phyloP scores from a whole-genome alignment of 2,888 invertebrate genomes.

The Conchocele bisecta region DNA sequence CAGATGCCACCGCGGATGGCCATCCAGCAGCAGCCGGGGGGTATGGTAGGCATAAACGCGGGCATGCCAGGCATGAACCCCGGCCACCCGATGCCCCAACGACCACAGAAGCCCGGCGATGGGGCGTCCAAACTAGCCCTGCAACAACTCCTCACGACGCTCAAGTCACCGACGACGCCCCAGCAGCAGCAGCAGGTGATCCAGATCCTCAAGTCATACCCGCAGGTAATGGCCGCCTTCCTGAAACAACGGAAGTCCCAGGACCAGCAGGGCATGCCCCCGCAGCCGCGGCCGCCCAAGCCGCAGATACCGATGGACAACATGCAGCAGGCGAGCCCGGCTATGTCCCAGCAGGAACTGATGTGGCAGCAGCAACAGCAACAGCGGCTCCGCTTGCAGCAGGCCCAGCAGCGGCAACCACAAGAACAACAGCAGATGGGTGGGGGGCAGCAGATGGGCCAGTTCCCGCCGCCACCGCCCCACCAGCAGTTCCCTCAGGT shows the following conservation, averaged over 20 bases:
- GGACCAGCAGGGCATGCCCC: constrained; percentile 61
- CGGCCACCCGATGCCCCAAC: constrained; percentile 46
- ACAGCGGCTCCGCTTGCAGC: constrained; percentile 66
- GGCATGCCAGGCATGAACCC: constrained; percentile 57
- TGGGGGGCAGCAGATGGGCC: constrained; percentile 77
- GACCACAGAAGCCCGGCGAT: constrained; percentile 68
- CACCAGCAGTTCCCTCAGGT: constrained; percentile 63
- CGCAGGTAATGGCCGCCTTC: constrained; percentile 97
- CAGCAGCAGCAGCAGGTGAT: constrained; percentile 95
- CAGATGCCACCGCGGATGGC: constrained; percentile 55
- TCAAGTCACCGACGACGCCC: constrained; percentile 94
- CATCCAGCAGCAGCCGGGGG: constrained; percentile 53
- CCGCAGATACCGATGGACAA: constrained; percentile 60
- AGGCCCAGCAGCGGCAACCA: constrained; percentile 74
- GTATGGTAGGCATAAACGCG: constrained; percentile 67
- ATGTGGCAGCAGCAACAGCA: constrained; percentile 76
- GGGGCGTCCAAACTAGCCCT: constrained; percentile 73
- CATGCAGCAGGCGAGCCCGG: constrained; percentile 67
- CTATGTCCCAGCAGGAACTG: constrained; percentile 59
- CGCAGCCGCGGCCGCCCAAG: constrained; percentile 61
- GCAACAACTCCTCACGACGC: constrained; percentile 91
- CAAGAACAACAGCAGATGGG: constrained; percentile 72
- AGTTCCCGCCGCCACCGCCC: constrained; percentile 71
- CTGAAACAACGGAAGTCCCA: constrained; percentile 88
- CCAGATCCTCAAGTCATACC: constrained; percentile 95